Evolutionary conservation across 2,113 vertebrate genomes (phyloP).

Genomic region (Nibea coibor): DNA sequence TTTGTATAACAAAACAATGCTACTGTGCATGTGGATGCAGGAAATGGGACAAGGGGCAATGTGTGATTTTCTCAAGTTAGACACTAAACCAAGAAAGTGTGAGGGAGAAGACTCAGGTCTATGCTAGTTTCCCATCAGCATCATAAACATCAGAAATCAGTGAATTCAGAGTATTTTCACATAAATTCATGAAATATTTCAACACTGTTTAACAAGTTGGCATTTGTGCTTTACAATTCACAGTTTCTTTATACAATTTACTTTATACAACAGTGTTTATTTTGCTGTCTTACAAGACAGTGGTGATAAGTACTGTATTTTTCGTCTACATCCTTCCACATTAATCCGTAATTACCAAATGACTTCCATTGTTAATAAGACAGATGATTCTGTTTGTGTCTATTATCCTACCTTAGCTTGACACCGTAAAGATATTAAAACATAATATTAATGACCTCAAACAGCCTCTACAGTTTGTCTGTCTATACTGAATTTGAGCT

Average conservation of each 20-base stretch:
- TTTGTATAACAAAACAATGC: constrained; percentile 2
- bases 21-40: neutral
- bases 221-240: neutral
- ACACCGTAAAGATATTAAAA: neutral
- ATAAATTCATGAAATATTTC: neutral
- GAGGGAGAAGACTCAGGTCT: neutral
- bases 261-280: neutral
- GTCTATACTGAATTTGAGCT: neutral
- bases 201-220: neutral
- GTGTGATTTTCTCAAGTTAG: neutral
- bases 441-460: neutral
- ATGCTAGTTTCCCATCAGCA: neutral
- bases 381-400: neutral
- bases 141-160: neutral
- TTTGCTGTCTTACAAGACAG: neutral
- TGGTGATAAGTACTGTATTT: neutral
- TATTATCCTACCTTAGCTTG: neutral
- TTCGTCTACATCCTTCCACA: neutral
- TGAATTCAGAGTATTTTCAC: neutral
- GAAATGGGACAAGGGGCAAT: neutral
- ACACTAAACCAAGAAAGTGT: neutral
- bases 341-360: neutral
- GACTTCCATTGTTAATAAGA: neutral
- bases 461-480: neutral
- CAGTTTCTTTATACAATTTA: neutral